Base-by-base conservation (phyloP, 1,140 invertebrate species). In the Drosophila arawakana region DNA sequence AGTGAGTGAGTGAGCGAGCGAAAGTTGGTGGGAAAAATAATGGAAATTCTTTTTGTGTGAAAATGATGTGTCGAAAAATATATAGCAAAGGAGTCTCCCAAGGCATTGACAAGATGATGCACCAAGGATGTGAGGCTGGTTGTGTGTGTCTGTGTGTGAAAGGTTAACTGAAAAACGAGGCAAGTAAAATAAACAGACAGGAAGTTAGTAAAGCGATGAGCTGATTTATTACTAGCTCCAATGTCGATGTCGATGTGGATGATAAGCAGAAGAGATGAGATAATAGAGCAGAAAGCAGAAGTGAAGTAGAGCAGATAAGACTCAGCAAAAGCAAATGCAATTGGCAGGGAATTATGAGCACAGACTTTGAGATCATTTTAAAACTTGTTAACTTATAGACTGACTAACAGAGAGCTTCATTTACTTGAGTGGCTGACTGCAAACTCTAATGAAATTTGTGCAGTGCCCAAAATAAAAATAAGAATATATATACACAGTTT, bases 41-140 rank as follows among this genome's bases (percentile, higher is more conserved):
- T 84, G 81, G 78, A 81, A 85, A 85, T 80, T 85, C 62, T 60
- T 73, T 57, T 79, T 79, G 60, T 66, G 59, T 25, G 81, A 84
- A 85, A 85, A 84, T 84, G 69, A 84, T 84, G 81, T 85, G 81
- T 84, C 81, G 81, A 85, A 80, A 81, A 71, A 30, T 30, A 30
- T 79, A 62, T 59, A 60, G 63, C 55, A 65, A 49, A 49, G 43
- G 37, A 81, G 76, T 65, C 67, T 62, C 55, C 71, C 47, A 69
- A 76, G 66, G 65, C 69, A 85, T 85, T 84, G 81, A 84, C 81
- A 84, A 71, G 81, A 84, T 80, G 81, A 84, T 84, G 68, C 80
- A 43, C 0, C 37, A 35, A 21, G 60, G 41, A 75, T 70, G 52
- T 59, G 50, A 43, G 21, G 10, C 34, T 57, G 47, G 73, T 18